These are phyloP conservation scores for Dolichoris vasculosae DNA, from an alignment of 1,140 invertebrate species.

Conservation along the genomic window DNA sequence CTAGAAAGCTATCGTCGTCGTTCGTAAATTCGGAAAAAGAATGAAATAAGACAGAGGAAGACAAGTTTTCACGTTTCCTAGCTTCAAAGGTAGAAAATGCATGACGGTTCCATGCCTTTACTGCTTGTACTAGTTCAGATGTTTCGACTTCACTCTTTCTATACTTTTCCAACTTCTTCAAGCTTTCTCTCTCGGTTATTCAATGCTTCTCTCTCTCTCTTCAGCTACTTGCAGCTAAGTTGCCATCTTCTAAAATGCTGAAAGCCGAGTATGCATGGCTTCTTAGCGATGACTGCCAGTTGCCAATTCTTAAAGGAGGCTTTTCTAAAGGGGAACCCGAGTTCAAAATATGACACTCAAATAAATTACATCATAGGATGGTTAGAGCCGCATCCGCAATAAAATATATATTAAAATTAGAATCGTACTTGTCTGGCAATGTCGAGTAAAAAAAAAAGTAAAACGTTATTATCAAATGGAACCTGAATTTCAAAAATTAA, in stretches of 20 bases:
- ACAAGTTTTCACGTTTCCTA: constrained; percentile 46
- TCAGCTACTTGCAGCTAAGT: constrained; percentile 17
- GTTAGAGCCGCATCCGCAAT: too few species aligned
- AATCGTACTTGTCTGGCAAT: too few species aligned
- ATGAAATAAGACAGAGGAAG: constrained; percentile 3
- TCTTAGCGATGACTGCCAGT: neutral
- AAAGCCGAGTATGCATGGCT: constrained; percentile 22
- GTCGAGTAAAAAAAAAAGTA: too few species aligned
- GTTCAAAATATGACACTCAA: neutral
- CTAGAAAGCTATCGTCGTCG: constrained; percentile 18
- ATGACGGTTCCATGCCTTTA: constrained; percentile 6
- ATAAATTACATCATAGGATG: neutral
- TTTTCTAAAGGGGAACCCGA: neutral
- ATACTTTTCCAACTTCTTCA: constrained; percentile 2
- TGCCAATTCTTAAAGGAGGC: constrained; percentile 17
- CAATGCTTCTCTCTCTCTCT: neutral
- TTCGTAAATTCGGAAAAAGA: constrained; percentile 13
- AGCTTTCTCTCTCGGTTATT: neutral
- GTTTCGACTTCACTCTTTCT: constrained; percentile 25
- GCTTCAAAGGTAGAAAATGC: constrained; percentile 43
- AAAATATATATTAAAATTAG: too few species aligned
- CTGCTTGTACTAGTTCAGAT: constrained; percentile 18
- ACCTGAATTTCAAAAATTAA: too few species aligned
- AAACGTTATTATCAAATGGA: too few species aligned
- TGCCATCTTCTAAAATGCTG: constrained; percentile 1